Evolutionary conservation across 1,140 invertebrate species (phyloP), one percentile per base, ranked within the genome.

Genomic region (Pissodes strobi): DNA sequence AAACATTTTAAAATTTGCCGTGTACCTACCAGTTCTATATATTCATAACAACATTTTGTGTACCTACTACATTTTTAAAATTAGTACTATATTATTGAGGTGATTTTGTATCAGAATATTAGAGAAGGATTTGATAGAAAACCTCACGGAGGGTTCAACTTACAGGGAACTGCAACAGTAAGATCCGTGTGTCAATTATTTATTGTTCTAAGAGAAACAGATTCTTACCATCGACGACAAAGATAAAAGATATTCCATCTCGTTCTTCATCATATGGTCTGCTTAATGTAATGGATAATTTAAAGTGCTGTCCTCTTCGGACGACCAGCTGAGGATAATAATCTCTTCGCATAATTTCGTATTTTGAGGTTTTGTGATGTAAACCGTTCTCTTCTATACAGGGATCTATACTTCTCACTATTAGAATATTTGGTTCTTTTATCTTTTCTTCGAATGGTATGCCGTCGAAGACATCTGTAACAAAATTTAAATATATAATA

Each of bases 181-280:
- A n/a, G n/a, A n/a, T n/a, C n/a, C n/a, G n/a, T n/a, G n/a, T n/a
- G n/a, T n/a, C n/a, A n/a, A n/a, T n/a, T n/a, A n/a, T n/a, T n/a
- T n/a, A n/a, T n/a, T n/a, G n/a, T n/a, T n/a, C n/a, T n/a, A n/a
- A n/a, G n/a, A n/a, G n/a, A 27, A 27, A 27, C 3, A 27, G 9
- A 27, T 25, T 25, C 73, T 69, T 79, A 90, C 90, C 90, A 66
- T 86, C 83, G 6, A 93, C 84, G 6, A 87, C 89, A 72, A 95
- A 93, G 17, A 95, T 88, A 62, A 95, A 87, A 12, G 89, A 93
- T 27, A 96, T 79, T 2, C 87, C 91, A 79, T 96, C 93, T 71
- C 83, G 85, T 9, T 81, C 80, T 6, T 84, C 81, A 70, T 90
- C 84, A 74, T 88, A 95, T 23, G 87, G 83, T 17, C 92, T 82